Evolutionary conservation across 1,140 invertebrate genomes (phyloP).

Genomic region (Medauroidea extradentata): DNA sequence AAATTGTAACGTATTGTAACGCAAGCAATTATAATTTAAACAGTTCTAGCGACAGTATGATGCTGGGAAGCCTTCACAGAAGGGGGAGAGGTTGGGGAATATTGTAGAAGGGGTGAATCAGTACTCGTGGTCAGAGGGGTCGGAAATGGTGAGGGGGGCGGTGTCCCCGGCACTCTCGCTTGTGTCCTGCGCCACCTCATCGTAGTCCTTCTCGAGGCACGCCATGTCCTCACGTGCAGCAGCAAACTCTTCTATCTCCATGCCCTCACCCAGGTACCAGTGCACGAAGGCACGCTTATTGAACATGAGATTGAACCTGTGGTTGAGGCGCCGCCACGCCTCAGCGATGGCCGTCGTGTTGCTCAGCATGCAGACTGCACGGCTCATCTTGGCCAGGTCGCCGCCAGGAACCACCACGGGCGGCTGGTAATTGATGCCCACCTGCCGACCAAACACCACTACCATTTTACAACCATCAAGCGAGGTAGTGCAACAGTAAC

Average conservation of each 20-base stretch:
- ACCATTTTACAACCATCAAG: too few relatives aligned
- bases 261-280: constrained; percentile 74
- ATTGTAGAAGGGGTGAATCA: too few relatives aligned
- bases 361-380: constrained; percentile 65
- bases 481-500: too few relatives aligned
- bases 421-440: constrained; percentile 78
- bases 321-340: background rate
- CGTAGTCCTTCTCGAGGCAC: constrained; percentile 55
- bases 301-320: constrained; percentile 43
- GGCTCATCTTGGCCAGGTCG: constrained; percentile 56
- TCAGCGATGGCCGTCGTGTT: background rate
- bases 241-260: constrained; percentile 67
- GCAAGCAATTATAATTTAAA: too few relatives aligned
- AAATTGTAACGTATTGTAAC: too few relatives aligned
- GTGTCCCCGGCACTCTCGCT: background rate
- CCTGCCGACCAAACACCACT: constrained; percentile 16
- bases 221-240: constrained; percentile 62
- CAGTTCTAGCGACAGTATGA: too few relatives aligned
- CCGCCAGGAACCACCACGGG: constrained; percentile 75
- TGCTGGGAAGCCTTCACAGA: too few relatives aligned
- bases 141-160: too few relatives aligned
- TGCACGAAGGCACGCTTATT: constrained; percentile 70
- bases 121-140: too few relatives aligned
- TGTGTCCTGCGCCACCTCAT: constrained; percentile 34
- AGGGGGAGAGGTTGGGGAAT: too few relatives aligned